These are phyloP conservation scores for Nothobranchius kuhntae DNA, from an alignment of 2,113 vertebrate species.

Conservation along the genomic window DNA sequence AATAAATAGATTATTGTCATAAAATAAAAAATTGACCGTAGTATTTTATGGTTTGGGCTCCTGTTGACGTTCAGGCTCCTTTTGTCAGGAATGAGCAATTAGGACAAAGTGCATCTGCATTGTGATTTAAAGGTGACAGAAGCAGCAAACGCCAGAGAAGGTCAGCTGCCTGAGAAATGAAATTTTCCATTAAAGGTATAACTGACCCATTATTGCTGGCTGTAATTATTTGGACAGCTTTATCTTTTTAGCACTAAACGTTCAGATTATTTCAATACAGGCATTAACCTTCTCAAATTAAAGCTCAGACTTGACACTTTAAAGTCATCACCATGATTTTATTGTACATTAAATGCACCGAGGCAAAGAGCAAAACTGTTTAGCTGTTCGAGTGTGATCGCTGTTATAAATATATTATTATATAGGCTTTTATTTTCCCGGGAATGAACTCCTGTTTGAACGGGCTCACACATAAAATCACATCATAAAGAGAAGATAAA, in stretches of 20 bases:
- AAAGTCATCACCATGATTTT: background rate
- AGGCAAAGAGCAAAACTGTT: background rate
- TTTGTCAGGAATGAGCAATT: conserved; percentile 7
- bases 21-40: too few relatives aligned
- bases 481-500: background rate
- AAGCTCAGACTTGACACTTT: background rate
- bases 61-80: conserved; percentile 10
- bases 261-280: background rate
- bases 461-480: background rate
- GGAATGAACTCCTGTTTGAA: background rate
- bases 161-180: conserved; percentile 6
- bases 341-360: conserved; percentile 6
- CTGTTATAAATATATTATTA: background rate
- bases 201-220: conserved; percentile 1
- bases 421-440: background rate
- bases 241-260: background rate
- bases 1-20: too few relatives aligned
- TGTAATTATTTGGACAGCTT: conserved; percentile 18
- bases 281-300: conserved; percentile 6
- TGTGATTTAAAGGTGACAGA: conserved; percentile 4
- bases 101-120: conserved; percentile 2
- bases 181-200: conserved; percentile 6
- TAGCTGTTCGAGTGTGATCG: background rate
- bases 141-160: background rate
- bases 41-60: background rate